Base-by-base conservation (phyloP, 2,797 vertebrate species). In the Selene dorsalis region DNA sequence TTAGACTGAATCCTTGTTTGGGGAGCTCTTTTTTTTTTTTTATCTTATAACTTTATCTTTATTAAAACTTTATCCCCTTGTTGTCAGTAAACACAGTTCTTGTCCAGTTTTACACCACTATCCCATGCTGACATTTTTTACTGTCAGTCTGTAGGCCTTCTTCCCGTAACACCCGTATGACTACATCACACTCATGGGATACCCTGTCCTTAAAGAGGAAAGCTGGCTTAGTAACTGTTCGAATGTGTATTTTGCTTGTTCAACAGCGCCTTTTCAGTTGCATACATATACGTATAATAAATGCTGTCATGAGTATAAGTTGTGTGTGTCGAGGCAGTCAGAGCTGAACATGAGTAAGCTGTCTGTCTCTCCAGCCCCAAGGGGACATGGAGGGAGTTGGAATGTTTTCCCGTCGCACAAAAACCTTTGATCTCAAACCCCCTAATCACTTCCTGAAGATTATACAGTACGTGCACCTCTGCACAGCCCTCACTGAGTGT, bases 381-480 rank as follows among this genome's bases (percentile, higher is more conserved):
- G 74, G 83, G 71, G 43, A n/a, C 60, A 22, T 11, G 12, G 30
- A 73, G 85, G 86, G 81, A 84, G n/a, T n/a, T n/a, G 86, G 90
- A 88, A 89, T 90, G 84, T 87, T 90, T 88, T 84, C 67, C 80
- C 63, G 60, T 83, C 7, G 41, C 66, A 88, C 70, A 68, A 74
- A 74, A 85, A 72, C 80, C 88, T 90, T 92, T 93, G 84, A 93
- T 90, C 86, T 86, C 82, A 81, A 73, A 84, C 75, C 85, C 86
- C 82, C 75, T 91, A 93, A 91, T 92, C 85, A 86, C 90, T 91
- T 93, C 92, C 92, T 92, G 88, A 58, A 92, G 87, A 91, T 92
- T 91, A 92, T 78, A 91, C 88, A 88, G 88, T 91, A 91, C 87
- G 79, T 91, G 89, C 80, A 89, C 88, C 87, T 63, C 85, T 12